Base-by-base conservation (phyloP, 64 coral and sea anemone species). In the Porites australiensis region DNA sequence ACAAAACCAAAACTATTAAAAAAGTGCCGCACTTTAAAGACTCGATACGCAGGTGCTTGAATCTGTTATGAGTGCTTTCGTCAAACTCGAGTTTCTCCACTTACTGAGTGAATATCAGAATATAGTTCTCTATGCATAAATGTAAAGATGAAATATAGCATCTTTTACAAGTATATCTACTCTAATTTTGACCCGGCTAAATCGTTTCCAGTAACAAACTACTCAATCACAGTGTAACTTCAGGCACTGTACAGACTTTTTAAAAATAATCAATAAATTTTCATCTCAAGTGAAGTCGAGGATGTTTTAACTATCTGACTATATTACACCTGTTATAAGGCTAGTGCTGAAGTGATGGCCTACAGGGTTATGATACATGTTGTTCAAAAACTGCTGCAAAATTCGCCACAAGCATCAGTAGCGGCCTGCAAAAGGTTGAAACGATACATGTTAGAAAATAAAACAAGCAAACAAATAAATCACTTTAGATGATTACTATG, bases 401-500 rank as follows among this genome's bases (percentile, higher is more conserved):
- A 20, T 63, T 50, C 19, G 62, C 51, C 63, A 51, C 81, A 68
- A 5, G 63, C 50, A 68, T 84, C 81, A 84, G 81, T 84, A 84
- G 51, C 81, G 81, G 19, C 81, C 81, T 84, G 43, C 27, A 16
- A 51, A 68, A 64, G 43, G 61, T 68, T 49, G 48, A 84, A 78
- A 84, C 16, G 61, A 15, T 10, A 50, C 47, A 50, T 22, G 62
- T 84, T 21, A 68, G 46, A 14, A 4, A 5, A 74, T 48, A 16
- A 74, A 46, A 49, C 37, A 4, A 74, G 48, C 2, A 46, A 4
- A 7, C 12, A 6, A 47, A 44, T 4, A 15, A 47, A 8, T 45
- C 45, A 2, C 13, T 64, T 64, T 2, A 13, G 62, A 14, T 18
- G 62, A 14, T 64, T 64, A 16, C 4, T 4, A 8, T 4, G 18